Percentiles rank a stretch among this genome's conserved stretches.
phyloP scores from a whole-genome alignment of 2,797 vertebrate genomes.

The Eulemur rubriventer region DNA sequence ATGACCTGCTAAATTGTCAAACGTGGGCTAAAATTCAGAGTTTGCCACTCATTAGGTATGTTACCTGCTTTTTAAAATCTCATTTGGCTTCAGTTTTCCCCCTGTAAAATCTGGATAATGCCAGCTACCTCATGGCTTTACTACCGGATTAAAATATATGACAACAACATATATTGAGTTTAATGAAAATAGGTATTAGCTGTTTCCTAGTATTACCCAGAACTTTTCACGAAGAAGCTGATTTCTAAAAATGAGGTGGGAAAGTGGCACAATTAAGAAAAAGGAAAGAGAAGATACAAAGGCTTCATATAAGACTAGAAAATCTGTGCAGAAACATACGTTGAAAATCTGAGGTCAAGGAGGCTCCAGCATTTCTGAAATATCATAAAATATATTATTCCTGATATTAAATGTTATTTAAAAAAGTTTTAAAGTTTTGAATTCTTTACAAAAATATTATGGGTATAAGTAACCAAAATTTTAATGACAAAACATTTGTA shows the following conservation, averaged over 20 bases:
- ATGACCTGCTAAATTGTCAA: background rate
- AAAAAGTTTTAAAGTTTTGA: slow-evolving; percentile 25
- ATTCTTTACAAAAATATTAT: slow-evolving; percentile 33
- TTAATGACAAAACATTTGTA: slow-evolving; percentile 5
- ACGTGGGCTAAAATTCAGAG: background rate
- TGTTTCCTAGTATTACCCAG: background rate
- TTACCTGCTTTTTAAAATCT: background rate
- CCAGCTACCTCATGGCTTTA: background rate
- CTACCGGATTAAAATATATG: slow-evolving; percentile 7
- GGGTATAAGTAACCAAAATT: background rate
- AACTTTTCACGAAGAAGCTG: background rate
- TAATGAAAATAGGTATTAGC: background rate
- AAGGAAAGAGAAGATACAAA: slow-evolving; percentile 25
- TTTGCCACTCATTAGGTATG: background rate
- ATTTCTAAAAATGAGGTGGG: slow-evolving; percentile 23
- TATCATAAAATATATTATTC: background rate
- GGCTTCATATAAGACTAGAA: background rate
- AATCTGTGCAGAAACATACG: background rate
- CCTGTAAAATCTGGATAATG: slow-evolving; percentile 29
- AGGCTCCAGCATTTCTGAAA: background rate
- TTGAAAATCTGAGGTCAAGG: background rate
- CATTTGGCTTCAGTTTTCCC: slow-evolving; percentile 23
- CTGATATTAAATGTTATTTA: background rate
- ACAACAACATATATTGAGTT: slow-evolving; percentile 15
- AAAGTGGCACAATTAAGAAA: slow-evolving; percentile 46